Evolutionary conservation across 2,113 vertebrate species (phyloP).

Genomic region (Pampusana beccarii): DNA sequence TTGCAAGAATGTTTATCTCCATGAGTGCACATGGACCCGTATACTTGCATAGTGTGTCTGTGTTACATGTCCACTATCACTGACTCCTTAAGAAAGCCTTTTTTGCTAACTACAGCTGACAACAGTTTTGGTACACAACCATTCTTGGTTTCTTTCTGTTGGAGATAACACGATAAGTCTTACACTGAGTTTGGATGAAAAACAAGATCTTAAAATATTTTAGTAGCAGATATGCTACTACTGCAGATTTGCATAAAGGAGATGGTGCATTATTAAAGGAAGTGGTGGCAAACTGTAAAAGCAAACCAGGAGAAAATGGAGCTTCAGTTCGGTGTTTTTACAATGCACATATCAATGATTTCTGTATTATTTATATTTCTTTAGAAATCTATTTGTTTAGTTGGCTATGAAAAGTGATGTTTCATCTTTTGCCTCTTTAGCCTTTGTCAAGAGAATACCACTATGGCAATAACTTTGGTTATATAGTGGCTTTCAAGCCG

Average conservation of each 20-base stretch:
- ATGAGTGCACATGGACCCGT: no score
- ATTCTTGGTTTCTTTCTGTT: neutral
- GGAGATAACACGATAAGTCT: neutral
- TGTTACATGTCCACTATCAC: neutral
- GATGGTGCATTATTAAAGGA: neutral
- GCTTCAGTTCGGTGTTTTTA: neutral
- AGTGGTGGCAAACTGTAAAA: neutral
- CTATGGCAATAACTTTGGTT: constrained; percentile 93
- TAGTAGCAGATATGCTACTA: neutral
- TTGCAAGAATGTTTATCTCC: neutral
- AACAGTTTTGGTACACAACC: neutral
- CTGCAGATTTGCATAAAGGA: neutral
- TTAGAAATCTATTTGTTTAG: neutral
- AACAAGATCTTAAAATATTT: neutral
- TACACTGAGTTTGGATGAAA: neutral
- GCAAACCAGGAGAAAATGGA: neutral
- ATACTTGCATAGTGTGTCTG: neutral
- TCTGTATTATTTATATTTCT: neutral
- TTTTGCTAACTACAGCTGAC: neutral
- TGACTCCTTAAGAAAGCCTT: neutral
- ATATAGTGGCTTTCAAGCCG: constrained; percentile 92
- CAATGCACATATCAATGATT: neutral
- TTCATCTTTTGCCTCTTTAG: constrained; percentile 68
- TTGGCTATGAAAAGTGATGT: neutral
- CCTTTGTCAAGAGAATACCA: constrained; percentile 93